Evolutionary conservation across 2,888 invertebrate species (phyloP).

Genomic region (Spilosoma lubricipeda): DNA sequence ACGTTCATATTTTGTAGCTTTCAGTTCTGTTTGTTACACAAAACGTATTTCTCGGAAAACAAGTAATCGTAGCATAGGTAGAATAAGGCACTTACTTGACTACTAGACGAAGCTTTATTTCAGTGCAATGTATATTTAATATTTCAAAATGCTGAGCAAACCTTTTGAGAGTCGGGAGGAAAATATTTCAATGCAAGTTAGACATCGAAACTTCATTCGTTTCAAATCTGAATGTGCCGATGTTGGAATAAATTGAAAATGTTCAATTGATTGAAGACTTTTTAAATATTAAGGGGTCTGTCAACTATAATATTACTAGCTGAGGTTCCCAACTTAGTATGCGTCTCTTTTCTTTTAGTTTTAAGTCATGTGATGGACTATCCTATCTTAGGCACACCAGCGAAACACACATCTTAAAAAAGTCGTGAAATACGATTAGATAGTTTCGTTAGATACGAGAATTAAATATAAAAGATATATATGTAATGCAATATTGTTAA

Average conservation of each 20-base stretch:
- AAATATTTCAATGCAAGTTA: slow-evolving; percentile 41
- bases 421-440: too few relatives aligned
- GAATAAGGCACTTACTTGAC: slow-evolving; percentile 13
- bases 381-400: too few relatives aligned
- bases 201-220: slow-evolving; percentile 39
- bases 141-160: slow-evolving; percentile 37
- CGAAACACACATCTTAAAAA: too few relatives aligned
- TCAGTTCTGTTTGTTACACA: not conserved
- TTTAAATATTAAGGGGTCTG: too few relatives aligned
- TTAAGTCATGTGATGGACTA: too few relatives aligned
- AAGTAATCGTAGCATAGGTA: slow-evolving; percentile 23
- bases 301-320: too few relatives aligned
- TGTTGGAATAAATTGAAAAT: slow-evolving; percentile 34
- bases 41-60: slow-evolving; percentile 26
- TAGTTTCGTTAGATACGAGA: too few relatives aligned
- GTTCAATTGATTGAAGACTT: too few relatives aligned
- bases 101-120: slow-evolving; percentile 9
- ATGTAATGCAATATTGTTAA: too few relatives aligned
- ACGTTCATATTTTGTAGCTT: not conserved
- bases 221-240: slow-evolving; percentile 21
- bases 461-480: too few relatives aligned
- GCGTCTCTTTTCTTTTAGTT: too few relatives aligned
- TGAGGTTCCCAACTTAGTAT: too few relatives aligned
- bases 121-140: slow-evolving; percentile 35
- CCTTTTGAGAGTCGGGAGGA: slow-evolving; percentile 32